Evolutionary conservation across 2,113 vertebrate species (phyloP), one percentile per base, ranked within the genome.

Genomic region (Tringa solitaria): DNA sequence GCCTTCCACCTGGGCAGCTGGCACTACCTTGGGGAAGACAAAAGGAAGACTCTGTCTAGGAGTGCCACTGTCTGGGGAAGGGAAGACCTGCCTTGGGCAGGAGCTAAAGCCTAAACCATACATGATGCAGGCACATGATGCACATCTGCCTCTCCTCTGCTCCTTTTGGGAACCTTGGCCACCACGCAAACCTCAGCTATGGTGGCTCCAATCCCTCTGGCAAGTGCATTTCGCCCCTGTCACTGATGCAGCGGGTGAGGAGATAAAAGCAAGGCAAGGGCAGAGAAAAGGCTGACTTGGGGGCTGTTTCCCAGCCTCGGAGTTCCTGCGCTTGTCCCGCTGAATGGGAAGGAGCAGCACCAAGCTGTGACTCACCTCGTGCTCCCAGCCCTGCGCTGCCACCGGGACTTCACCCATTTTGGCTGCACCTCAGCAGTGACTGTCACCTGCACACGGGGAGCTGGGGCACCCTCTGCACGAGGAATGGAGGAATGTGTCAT

Each of bases 401-500:
- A 15, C 35, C 0, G 1, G 51, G 23, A 56, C n/a, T 77, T 37
- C 23, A 53, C 79, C 54, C 37, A 19, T 51, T 77, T 75, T 39
- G 73, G 76, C 72, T 84, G 48, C 28, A 3, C 24, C 60, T 78
- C 65, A 32, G 73, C 6, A 19, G 41, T 17, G 67, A 48, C 53
- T 65, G 92, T 61, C 90, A 86, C 65, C 65, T 35, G 80, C 4
- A 39, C 91, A 68, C 0, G 3, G 63, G 61, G 50, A 73, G 82
- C 73, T 74, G 69, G 50, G 59, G 64, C 88, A 86, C 68, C 50
- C 92, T 48, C 10, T 0, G 17, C 39, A 69, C 3, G 3, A 84
- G 91, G 15, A 83, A 20, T 35, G 65, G 3, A 84, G 91, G 15
- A 83, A 20, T 35, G 65, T 79, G 91, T 96, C 81, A 93, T 93